Conservation (phyloP, 2,888 invertebrate species). For the Meteorus colon region DNA sequence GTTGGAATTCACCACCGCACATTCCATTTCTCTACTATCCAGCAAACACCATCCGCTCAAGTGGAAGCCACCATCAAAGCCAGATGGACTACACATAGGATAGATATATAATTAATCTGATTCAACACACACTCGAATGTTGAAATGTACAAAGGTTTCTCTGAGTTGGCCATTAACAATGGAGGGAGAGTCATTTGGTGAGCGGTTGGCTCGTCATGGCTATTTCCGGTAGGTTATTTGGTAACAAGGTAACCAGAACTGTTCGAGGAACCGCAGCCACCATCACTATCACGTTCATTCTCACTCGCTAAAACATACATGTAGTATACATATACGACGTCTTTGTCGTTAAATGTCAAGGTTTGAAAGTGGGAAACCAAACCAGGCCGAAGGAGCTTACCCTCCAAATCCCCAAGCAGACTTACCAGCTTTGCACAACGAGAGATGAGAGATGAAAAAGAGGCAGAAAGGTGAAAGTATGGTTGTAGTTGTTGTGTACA, state of each 20-base stretch:
- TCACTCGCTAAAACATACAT: too few species aligned
- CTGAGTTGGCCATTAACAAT: too few species aligned
- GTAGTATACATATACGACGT: background rate
- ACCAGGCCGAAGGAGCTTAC: conserved; percentile 29
- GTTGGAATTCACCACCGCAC: background rate
- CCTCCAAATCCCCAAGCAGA: conserved; percentile 32
- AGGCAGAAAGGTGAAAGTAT: background rate
- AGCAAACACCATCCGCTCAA: conserved; percentile 16
- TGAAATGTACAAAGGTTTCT: too few species aligned
- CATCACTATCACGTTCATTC: background rate
- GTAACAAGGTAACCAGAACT: conserved; percentile 4
- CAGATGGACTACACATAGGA: too few species aligned
- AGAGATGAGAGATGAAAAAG: background rate
- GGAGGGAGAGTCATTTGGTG: background rate
- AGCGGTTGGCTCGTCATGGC: background rate
- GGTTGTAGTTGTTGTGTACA: background rate
- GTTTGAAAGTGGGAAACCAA: conserved; percentile 13
- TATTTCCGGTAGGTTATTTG: background rate
- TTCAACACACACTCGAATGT: too few species aligned
- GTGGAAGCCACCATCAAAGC: background rate
- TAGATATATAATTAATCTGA: too few species aligned
- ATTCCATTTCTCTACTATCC: background rate
- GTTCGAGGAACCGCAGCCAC: background rate
- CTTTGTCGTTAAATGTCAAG: background rate
- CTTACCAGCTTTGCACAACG: conserved; percentile 30